A percentile compares a stretch with the other conserved stretches of the same genome.
These are phyloP conservation scores for Elachura formosa DNA, from an alignment of 2,113 vertebrate genomes.

Conservation along the genomic window DNA sequence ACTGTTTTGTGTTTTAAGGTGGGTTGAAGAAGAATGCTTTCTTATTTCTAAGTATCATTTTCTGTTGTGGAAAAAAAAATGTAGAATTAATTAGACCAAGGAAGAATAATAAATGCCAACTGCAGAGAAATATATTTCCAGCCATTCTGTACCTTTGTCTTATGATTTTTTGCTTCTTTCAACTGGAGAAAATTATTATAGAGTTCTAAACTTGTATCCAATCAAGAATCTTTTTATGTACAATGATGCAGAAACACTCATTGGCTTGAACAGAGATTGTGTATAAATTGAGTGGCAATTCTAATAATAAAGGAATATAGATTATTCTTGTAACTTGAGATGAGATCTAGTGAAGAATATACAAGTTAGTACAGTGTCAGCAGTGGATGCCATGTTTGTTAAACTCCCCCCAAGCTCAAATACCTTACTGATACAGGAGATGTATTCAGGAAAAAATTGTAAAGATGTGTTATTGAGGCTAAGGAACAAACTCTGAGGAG, in stretches of 20 bases:
- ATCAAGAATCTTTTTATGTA: background rate
- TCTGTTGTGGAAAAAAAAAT: background rate
- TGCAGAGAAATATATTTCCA: background rate
- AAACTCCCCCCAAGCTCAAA: background rate
- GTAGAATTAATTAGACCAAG: background rate
- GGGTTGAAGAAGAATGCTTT: background rate
- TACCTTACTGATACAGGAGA: background rate
- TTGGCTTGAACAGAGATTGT: background rate
- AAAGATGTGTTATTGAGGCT: background rate
- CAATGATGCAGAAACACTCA: background rate
- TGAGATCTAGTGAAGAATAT: background rate
- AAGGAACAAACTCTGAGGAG: background rate
- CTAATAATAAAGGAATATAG: background rate
- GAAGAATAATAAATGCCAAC: rapidly evolving
- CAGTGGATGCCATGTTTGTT: background rate
- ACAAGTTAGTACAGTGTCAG: background rate
- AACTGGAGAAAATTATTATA: background rate
- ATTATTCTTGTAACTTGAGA: background rate
- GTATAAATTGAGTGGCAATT: background rate
- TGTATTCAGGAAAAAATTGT: background rate
- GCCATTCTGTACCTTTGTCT: background rate
- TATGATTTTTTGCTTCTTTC: background rate
- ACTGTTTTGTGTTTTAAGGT: background rate
- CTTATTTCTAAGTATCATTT: background rate
- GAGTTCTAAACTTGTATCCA: background rate